phyloP scores from a whole-genome alignment of 2,797 vertebrate genomes.

The Amazona finschi region DNA sequence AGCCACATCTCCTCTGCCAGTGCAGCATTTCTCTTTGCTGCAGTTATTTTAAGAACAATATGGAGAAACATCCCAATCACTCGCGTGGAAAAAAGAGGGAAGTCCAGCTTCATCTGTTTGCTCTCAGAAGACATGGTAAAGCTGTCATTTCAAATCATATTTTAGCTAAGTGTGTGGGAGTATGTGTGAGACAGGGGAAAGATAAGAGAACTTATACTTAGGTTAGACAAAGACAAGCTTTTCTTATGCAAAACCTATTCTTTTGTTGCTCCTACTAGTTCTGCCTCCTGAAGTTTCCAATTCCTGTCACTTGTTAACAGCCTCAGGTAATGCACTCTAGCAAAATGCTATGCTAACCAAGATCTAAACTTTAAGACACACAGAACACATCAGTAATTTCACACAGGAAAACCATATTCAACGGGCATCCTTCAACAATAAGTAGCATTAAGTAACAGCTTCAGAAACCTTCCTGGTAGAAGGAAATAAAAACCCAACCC shows the following conservation, averaged over 20 bases:
- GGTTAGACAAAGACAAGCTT: constrained; percentile 30
- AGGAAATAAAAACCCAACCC: fast-evolving
- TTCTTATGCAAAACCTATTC: background rate
- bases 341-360: background rate
- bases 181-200: background rate
- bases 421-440: background rate
- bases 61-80: background rate
- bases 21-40: background rate
- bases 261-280: background rate
- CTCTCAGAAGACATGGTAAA: background rate
- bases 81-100: background rate
- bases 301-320: background rate
- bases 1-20: background rate
- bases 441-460: background rate
- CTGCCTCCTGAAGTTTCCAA: background rate
- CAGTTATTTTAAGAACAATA: background rate
- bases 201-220: background rate
- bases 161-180: background rate
- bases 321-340: background rate
- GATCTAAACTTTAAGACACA: background rate
- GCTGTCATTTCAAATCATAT: background rate
- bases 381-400: background rate
- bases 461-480: background rate
- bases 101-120: background rate
- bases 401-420: background rate